Percentiles rank a stretch among this genome's conserved stretches.
These are phyloP conservation scores for Drosophila varians DNA, from an alignment of 1,140 invertebrate species.

Conservation along the genomic window DNA sequence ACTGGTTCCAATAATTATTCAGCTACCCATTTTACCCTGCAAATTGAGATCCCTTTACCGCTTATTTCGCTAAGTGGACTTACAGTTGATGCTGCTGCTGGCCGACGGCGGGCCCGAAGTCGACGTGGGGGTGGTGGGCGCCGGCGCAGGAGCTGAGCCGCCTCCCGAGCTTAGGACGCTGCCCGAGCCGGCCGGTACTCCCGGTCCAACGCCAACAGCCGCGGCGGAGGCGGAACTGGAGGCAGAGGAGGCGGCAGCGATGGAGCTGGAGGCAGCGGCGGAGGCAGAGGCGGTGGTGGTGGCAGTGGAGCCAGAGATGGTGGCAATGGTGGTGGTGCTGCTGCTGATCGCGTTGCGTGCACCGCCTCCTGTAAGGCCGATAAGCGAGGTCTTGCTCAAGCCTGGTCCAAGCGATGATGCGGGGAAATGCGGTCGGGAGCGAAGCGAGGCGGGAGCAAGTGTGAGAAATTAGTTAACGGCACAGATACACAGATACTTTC, in stretches of 20 bases:
- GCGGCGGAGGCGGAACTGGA: neutral
- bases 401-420: slow-evolving; percentile 84
- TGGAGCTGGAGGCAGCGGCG: neutral
- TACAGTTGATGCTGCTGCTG: slow-evolving; percentile 88
- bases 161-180: slow-evolving; percentile 2
- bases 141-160: slow-evolving; percentile 83
- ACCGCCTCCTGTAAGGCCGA: slow-evolving; percentile 88
- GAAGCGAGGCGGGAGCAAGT: slow-evolving; percentile 44
- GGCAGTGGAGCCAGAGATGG: neutral
- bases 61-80: slow-evolving; percentile 47
- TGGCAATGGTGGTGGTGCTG: neutral
- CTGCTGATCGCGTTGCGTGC: slow-evolving; percentile 43
- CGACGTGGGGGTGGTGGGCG: slow-evolving; percentile 86
- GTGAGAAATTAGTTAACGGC: slow-evolving; percentile 69
- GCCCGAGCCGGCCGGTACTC: neutral
- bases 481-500: slow-evolving; percentile 26
- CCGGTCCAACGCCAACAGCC: slow-evolving; percentile 1
- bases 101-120: slow-evolving; percentile 87
- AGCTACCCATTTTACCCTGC: no score
- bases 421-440: neutral
- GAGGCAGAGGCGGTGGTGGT: neutral
- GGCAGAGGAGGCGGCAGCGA: neutral
- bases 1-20: no score
- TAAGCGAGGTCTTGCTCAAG: slow-evolving; percentile 91
- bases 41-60: neutral